phyloP scores from a whole-genome alignment of 1,140 invertebrate species.

The Drosophila persimilis region DNA sequence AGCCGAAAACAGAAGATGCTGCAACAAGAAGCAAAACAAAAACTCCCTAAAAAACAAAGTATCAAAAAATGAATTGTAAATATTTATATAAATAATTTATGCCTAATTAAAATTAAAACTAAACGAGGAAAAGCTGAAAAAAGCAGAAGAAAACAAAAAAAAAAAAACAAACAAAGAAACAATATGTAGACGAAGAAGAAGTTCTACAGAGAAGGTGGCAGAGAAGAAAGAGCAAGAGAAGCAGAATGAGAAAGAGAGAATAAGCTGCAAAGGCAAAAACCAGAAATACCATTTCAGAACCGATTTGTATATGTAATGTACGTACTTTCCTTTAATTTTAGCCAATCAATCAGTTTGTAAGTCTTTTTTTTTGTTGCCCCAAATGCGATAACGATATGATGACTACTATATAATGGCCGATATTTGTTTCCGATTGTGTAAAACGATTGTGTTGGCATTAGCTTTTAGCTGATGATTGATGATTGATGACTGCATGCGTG shows the following conservation, averaged over 20 bases:
- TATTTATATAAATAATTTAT: constrained; percentile 74
- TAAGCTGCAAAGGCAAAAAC: constrained; percentile 27
- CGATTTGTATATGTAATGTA: constrained; percentile 54
- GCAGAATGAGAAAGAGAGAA: constrained; percentile 1
- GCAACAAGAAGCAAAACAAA: constrained; percentile 1
- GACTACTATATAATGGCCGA: constrained; percentile 20
- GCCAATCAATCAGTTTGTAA: constrained; percentile 52
- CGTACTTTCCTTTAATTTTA: constrained; percentile 74
- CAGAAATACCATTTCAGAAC: constrained; percentile 45
- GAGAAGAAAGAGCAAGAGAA: background rate
- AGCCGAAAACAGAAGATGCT: constrained; percentile 1
- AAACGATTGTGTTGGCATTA: constrained; percentile 13
- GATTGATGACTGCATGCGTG: constrained; percentile 27
- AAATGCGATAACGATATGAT: constrained; percentile 31
- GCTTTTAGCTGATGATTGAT: constrained; percentile 7
- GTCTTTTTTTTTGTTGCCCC: constrained; percentile 32
- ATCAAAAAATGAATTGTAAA: constrained; percentile 69
- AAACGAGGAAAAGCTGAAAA: constrained; percentile 39
- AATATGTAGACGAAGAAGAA: constrained; percentile 1
- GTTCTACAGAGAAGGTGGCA: too few species aligned
- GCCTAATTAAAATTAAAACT: constrained; percentile 62
- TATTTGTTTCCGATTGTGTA: constrained; percentile 40
- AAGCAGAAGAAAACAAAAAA: background rate
- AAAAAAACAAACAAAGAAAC: constrained; percentile 30
- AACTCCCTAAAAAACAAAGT: constrained; percentile 50